Base-by-base conservation (phyloP, 1,140 invertebrate species). In the Drosophila mayri region DNA sequence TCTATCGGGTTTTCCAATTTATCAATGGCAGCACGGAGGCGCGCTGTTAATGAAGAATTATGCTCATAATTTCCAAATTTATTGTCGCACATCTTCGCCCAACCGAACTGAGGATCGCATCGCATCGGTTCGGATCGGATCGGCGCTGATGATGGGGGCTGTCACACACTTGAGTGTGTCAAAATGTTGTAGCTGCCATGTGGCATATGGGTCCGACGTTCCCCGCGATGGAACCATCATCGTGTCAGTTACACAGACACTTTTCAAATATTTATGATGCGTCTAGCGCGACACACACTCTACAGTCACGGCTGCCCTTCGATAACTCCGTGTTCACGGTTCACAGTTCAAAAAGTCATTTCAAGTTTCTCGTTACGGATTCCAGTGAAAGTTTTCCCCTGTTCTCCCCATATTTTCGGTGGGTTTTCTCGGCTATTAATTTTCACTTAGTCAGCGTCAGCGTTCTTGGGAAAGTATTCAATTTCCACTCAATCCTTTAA, bases 51-150 rank as follows among this genome's bases (percentile, higher is more conserved):
- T 90, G 85, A 90, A 90, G 85, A 90, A 90, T 90, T 90, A 90
- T 90, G 85, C 81, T 90, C 86, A 90, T 90, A 90, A 90, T 90
- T 90, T 90, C 47, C 68, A 75, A 90, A 88, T 88, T 90, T 88
- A 88, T 88, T 75, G 85, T 59, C 65, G 76, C 76, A 70, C 84
- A 82, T 82, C 64, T 81, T 76, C 70, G 70, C 72, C 38, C 50
- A n/a, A 57, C 16, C n/a, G 16, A 22, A 14, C 44, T 35, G 49
- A 35, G 55, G 55, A 57, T 68, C 59, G 44, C 40, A 11, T 20
- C 20, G 41, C 59, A 62, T 79, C 67, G 16, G 37, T 47, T 38
- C 4, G 46, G 18, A 25, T n/a, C 22, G 50, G 70, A 65, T 66
- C 57, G 50, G 38, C 43, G 62, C 35, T 50, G 65, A 67, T 73